A percentile compares a stretch with the other conserved stretches of the same genome.
phyloP scores from a whole-genome alignment of 1,140 invertebrate species.

The Caenorhabditis brenneri region DNA sequence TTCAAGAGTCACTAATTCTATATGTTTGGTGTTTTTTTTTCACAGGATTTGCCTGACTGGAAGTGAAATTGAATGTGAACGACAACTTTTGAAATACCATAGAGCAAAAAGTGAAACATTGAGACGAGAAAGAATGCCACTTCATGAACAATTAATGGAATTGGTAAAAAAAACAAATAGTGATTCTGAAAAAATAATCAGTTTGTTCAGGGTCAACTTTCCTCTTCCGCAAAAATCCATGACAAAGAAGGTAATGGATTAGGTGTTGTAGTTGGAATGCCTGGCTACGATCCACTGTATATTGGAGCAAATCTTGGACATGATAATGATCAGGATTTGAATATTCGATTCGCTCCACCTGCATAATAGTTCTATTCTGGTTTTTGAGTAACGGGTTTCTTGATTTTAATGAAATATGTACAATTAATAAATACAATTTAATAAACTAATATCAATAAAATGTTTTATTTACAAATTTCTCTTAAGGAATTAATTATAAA shows the following conservation, averaged over 20 bases:
- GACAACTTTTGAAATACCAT: slow-evolving; percentile 44
- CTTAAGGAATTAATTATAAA: no score
- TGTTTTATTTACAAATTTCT: no score
- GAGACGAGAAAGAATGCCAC: neutral
- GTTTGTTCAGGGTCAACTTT: slow-evolving; percentile 39
- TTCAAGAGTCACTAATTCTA: neutral
- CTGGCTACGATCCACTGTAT: slow-evolving; percentile 50
- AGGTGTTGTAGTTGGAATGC: slow-evolving; percentile 49
- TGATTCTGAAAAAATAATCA: neutral
- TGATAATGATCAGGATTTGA: slow-evolving; percentile 40
- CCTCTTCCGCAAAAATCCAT: slow-evolving; percentile 24
- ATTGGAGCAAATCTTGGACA: slow-evolving; percentile 41
- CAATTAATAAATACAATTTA: neutral
- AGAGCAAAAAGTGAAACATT: slow-evolving; percentile 13
- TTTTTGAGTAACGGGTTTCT: neutral
- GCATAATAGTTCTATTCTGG: neutral
- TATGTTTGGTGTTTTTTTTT: no score
- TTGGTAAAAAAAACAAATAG: neutral
- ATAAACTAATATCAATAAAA: no score
- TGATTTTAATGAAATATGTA: neutral
- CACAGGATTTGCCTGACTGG: slow-evolving; percentile 30
- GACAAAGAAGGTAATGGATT: slow-evolving; percentile 46
- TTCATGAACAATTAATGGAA: slow-evolving; percentile 45
- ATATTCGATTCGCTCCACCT: slow-evolving; percentile 40
- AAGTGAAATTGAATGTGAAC: slow-evolving; percentile 38